Percentiles rank a stretch among this genome's conserved stretches.
phyloP scores from a whole-genome alignment of 2,888 invertebrate species.

The Cephus spinipes region DNA sequence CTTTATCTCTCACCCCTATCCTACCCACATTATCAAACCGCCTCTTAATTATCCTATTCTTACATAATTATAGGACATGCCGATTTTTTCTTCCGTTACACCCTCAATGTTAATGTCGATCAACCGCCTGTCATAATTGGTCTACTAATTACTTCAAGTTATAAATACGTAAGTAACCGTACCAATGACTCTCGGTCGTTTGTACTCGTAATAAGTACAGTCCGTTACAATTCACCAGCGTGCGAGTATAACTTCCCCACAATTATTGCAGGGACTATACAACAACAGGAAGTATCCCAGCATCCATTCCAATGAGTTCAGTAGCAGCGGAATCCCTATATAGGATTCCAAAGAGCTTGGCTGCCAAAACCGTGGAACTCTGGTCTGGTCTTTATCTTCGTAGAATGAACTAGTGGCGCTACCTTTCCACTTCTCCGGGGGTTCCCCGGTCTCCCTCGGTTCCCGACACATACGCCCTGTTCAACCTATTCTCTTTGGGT shows the following conservation, averaged over 20 bases:
- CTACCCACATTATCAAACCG: neutral
- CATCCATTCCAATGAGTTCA: neutral
- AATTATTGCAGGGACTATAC: neutral
- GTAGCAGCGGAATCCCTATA: neutral
- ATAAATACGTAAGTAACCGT: neutral
- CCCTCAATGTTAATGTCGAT: neutral
- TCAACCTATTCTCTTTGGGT: neutral
- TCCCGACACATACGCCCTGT: neutral
- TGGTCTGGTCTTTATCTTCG: neutral
- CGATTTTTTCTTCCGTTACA: neutral
- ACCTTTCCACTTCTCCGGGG: neutral
- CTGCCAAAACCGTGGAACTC: neutral
- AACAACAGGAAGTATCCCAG: neutral
- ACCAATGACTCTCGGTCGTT: neutral
- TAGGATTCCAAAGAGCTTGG: neutral
- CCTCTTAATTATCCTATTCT: neutral
- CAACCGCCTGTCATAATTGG: neutral
- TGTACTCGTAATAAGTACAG: neutral
- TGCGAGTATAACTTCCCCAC: too few relatives aligned
- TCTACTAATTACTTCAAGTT: neutral
- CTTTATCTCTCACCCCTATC: neutral
- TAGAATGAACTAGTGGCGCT: neutral
- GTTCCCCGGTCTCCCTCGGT: neutral
- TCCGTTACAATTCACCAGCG: neutral
- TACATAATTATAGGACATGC: neutral